Base-by-base conservation (phyloP, 2,888 invertebrate species). In the Anthrax anthrax region DNA sequence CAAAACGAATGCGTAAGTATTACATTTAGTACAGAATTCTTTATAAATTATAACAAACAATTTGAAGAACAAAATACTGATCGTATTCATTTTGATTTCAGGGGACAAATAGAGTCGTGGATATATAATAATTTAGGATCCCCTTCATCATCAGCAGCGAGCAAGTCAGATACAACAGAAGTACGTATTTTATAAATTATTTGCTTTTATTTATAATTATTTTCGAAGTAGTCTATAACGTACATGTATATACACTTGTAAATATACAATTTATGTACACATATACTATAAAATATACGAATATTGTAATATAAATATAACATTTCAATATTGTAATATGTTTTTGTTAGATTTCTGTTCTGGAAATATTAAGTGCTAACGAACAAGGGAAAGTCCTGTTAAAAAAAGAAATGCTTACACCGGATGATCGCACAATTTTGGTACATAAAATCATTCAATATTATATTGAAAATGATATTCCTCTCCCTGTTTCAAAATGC, bases 361-460 rank as follows among this genome's bases (percentile, higher is more conserved):
- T 14, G 19, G 48, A 45, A 4, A 48, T 48, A 16, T 34, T 48
- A n/a, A 34, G 32, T 12, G 39, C 40, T 19, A 42, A 41, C 17
- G 45, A 46, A 39, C 42, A 42, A 6, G 48, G 48, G 3, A 48
- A 46, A 17, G 16, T 18, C 14, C 12, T 48, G 1, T 13, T 46
- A 8, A 42, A 46, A 23, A 19, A 4, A 43, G 41, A n/a, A 1
- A 12, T 42, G 2, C 34, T 51, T 23, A 45, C 48, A 19, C 29
- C 48, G 13, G 43, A 27, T 17, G 32, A 46, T 18, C 47, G 48
- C 8, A 45, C 44, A 17, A 47, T 47, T 12, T 18, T 52, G 10
- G 48, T 51, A 3, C 50, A 45, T 18, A 48, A 41, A 23, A 37
- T 50, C 19, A 44, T 50, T 6, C 47, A 51, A 4, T 45, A 38